A percentile compares a stretch with the other conserved stretches of the same genome.
Conservation (phyloP, 2,113 vertebrate genomes). For the Cinclus mexicanus region DNA sequence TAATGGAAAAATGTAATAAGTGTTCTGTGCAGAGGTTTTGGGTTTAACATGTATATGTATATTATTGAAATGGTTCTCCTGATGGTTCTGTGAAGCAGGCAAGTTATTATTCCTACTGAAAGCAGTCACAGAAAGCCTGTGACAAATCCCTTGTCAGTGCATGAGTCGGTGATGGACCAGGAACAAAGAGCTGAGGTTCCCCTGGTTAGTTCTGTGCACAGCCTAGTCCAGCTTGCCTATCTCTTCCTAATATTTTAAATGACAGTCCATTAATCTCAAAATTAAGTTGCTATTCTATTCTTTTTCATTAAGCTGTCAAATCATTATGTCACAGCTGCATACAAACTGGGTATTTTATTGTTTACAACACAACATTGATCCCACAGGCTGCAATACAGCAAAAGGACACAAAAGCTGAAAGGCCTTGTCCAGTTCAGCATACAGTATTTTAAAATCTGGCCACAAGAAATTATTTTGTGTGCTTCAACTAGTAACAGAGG, state of each 20-base stretch:
- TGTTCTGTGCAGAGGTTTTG: not conserved
- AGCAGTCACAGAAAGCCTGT: not conserved
- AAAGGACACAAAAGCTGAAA: not conserved
- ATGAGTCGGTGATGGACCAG: rapidly evolving
- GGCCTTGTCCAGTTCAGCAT: not conserved
- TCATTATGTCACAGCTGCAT: not conserved
- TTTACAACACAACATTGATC: not conserved
- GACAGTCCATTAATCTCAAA: not conserved
- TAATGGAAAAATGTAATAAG: not conserved
- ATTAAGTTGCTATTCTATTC: not conserved
- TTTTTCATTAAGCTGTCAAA: not conserved
- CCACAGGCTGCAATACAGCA: not conserved
- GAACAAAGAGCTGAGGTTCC: not conserved
- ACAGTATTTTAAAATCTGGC: not conserved
- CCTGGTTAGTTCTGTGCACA: rapidly evolving
- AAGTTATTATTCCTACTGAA: not conserved
- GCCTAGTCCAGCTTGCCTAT: not conserved
- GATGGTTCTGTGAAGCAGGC: not conserved
- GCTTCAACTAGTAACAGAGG: not conserved
- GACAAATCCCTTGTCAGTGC: not conserved
- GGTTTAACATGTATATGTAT: not conserved
- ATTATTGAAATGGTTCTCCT: not conserved
- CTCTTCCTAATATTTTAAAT: not conserved
- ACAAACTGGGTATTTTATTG: not conserved
- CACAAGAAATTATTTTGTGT: not conserved